Evolutionary conservation across 2,113 vertebrate genomes (phyloP), one percentile per base, ranked within the genome.

Genomic region (Pteropus alecto): DNA sequence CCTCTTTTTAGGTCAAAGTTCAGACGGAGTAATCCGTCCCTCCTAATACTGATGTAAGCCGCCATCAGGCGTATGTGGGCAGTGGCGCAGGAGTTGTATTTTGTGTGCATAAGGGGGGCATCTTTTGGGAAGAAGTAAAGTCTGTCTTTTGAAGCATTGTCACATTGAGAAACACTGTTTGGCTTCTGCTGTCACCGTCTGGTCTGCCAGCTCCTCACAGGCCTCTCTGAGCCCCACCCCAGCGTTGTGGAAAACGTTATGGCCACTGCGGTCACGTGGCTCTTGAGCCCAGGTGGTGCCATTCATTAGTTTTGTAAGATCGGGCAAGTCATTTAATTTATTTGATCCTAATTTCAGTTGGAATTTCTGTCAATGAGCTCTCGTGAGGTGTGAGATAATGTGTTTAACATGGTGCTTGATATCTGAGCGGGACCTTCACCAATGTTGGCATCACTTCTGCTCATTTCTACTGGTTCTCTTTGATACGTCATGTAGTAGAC

Each of bases 241-340:
- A 5, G 48, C 5, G 5, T 28, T 6, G 8, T 33, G 30, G 26
- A 46, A 58, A 68, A 70, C 6, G 46, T 7, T 5, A 22, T 4
- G 3, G 4, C 7, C 35, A 21, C 12, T 79, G 26, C n/a, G 51
- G 18, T 33, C 21, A 24, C 2, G 0, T 0, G 58, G 61, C 71
- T 30, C 61, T 73, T 11, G 35, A 58, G 83, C 12, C 14, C 19
- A 43, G 21, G 7, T 8, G 19, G n/a, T 22, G 28, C 16, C n/a
- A 15, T n/a, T 56, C 41, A 13, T 60, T 67, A 28, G 58, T 41
- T 92, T 74, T 93, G 5, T 91, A 35, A 96, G 93, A 24, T 14
- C 16, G 16, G 24, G 35, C 4, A 60, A 58, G 28, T 74, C 33
- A 73, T 79, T 94, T 54, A 58, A 38, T 35, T 51, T 60, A 84